These are phyloP conservation scores for Linnaemya tessellans DNA, from an alignment of 2,888 invertebrate species.

Conservation along the genomic window DNA sequence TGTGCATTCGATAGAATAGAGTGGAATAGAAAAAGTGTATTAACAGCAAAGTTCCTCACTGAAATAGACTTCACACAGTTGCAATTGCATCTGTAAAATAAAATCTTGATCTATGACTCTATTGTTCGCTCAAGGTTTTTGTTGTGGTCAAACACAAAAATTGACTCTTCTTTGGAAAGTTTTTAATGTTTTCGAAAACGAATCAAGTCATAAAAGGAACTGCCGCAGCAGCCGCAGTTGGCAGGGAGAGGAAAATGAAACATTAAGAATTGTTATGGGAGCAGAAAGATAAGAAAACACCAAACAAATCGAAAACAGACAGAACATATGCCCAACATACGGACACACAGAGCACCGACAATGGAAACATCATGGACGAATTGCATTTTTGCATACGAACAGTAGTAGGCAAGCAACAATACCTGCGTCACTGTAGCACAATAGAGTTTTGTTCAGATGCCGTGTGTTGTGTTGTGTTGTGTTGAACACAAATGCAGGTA, in stretches of 20 bases:
- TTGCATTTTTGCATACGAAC: conserved; percentile 61
- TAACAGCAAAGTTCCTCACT: conserved; percentile 9
- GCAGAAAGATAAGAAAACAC: conserved; percentile 70
- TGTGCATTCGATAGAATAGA: conserved; percentile 50
- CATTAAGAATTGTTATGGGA: conserved; percentile 52
- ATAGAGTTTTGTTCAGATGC: conserved; percentile 35
- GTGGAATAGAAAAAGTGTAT: neutral
- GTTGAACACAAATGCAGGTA: conserved; percentile 55
- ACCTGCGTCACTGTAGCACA: conserved; percentile 21
- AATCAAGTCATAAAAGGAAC: conserved; percentile 57
- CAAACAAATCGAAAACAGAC: conserved; percentile 58
- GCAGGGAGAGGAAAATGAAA: conserved; percentile 11
- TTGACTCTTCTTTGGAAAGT: conserved; percentile 17
- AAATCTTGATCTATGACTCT: conserved; percentile 71
- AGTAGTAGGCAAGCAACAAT: conserved; percentile 24
- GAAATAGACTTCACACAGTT: conserved; percentile 48
- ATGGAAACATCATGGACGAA: conserved; percentile 39
- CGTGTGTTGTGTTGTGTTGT: neutral
- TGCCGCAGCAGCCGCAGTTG: neutral
- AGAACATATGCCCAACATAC: conserved; percentile 60
- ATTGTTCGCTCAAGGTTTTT: conserved; percentile 56
- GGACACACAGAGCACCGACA: conserved; percentile 24
- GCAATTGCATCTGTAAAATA: conserved; percentile 69
- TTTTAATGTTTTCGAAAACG: conserved; percentile 44
- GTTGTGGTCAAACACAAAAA: conserved; percentile 56